A percentile compares a stretch with the other conserved stretches of the same genome.
These are phyloP conservation scores for Lepas anatifera DNA, from an alignment of 2,888 invertebrate species.

Conservation along the genomic window DNA sequence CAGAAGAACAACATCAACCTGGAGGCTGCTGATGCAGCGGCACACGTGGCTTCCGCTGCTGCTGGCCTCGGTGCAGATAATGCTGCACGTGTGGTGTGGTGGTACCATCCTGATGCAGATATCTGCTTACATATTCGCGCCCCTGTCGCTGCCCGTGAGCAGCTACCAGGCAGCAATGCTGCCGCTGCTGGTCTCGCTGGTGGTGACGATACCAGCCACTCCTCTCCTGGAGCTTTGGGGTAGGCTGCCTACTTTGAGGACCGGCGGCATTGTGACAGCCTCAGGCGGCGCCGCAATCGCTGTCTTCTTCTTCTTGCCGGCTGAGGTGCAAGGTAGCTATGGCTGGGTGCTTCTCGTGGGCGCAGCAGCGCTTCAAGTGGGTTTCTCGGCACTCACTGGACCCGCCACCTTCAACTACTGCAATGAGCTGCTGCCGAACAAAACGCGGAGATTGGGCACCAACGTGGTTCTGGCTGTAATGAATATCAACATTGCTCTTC, in stretches of 20 bases:
- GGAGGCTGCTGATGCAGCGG: background rate
- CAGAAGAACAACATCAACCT: too few relatives aligned
- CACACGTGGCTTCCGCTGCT: background rate
- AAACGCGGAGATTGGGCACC: background rate
- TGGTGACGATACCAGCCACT: background rate
- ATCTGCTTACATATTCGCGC: background rate
- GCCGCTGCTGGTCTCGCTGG: background rate
- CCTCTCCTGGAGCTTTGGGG: background rate
- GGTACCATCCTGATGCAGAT: background rate
- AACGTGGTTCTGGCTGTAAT: background rate
- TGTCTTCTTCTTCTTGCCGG: background rate
- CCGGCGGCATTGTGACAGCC: background rate
- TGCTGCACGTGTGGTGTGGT: background rate
- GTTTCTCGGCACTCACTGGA: background rate
- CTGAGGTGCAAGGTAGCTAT: background rate
- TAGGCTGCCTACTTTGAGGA: background rate
- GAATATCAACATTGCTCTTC: background rate
- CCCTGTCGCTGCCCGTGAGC: background rate
- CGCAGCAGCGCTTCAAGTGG: background rate
- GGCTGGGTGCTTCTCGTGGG: background rate
- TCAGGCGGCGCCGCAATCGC: background rate
- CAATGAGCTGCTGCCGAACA: background rate
- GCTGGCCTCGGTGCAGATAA: background rate
- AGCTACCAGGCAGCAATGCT: background rate
- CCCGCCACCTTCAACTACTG: background rate